Conservation (phyloP, 2,113 vertebrate genomes). For the Chaenocephalus aceratus region DNA sequence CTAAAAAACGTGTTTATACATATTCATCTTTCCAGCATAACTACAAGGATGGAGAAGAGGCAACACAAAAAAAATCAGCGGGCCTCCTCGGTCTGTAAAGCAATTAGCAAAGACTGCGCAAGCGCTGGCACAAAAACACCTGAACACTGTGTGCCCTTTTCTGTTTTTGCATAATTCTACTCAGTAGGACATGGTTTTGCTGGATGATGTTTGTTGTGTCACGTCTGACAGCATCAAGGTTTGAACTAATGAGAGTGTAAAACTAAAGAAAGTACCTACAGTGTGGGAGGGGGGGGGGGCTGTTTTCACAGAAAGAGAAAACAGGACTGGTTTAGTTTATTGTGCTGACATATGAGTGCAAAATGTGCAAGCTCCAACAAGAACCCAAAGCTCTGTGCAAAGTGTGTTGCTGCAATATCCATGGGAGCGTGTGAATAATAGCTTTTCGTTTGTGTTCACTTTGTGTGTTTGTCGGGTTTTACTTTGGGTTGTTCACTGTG, state of each 20-base stretch:
- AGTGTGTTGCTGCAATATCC: conserved; percentile 34
- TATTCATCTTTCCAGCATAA: conserved; percentile 9
- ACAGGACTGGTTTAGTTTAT: conserved; percentile 33
- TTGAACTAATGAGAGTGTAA: conserved; percentile 43
- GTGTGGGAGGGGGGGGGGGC: not conserved
- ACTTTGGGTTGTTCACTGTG: conserved; percentile 7
- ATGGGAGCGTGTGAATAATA: conserved; percentile 35
- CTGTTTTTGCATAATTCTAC: conserved; percentile 5
- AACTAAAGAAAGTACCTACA: conserved; percentile 4
- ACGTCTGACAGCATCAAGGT: conserved; percentile 38
- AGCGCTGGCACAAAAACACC: conserved; percentile 44
- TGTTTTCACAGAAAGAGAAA: conserved; percentile 12
- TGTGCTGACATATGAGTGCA: conserved; percentile 27
- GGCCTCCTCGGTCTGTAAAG: conserved; percentile 31
- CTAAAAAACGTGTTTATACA: conserved; percentile 15
- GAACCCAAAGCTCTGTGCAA: conserved; percentile 57
- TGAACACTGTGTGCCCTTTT: conserved; percentile 7
- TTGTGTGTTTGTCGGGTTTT: not conserved
- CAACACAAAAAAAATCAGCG: conserved; percentile 30
- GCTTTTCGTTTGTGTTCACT: not conserved
- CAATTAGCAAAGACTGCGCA: conserved; percentile 53
- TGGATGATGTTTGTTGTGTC: conserved; percentile 21
- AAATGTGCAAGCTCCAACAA: conserved; percentile 67
- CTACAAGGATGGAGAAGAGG: conserved; percentile 27
- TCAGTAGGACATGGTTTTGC: conserved; percentile 28